Percentiles rank a stretch among this genome's conserved stretches.
phyloP scores from a whole-genome alignment of 2,113 vertebrate genomes.

The Lucifuga dentata region DNA sequence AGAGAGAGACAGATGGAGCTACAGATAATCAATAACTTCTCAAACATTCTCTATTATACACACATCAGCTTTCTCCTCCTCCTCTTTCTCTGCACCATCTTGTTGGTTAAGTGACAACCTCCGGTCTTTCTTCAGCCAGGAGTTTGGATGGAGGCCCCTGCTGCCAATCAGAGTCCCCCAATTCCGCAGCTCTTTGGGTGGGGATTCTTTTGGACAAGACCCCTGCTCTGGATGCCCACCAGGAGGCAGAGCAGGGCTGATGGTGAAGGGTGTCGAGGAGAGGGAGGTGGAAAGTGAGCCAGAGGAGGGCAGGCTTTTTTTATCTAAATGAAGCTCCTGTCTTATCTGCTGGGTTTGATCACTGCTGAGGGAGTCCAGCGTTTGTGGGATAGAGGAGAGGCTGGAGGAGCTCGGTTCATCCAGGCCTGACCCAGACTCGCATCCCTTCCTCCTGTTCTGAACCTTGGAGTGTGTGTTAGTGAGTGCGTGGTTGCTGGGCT shows the following conservation, averaged over 20 bases:
- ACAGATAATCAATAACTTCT: neutral
- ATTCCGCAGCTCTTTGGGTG: conserved; percentile 72
- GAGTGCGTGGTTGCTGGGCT: neutral
- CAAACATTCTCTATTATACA: neutral
- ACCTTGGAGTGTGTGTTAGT: neutral
- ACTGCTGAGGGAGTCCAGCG: conserved; percentile 80
- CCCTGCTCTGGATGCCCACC: neutral
- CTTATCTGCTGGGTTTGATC: conserved; percentile 20
- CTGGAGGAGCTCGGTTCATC: conserved; percentile 84
- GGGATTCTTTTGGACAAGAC: conserved; percentile 19
- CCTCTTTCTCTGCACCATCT: conserved; percentile 62
- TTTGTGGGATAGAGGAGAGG: conserved; percentile 86
- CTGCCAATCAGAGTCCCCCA: conserved; percentile 74
- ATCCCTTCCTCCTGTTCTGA: neutral
- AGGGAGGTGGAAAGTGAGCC: neutral
- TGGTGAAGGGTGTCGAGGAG: neutral
- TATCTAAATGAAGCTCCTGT: conserved; percentile 38
- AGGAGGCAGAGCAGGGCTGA: neutral
- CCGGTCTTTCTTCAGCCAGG: conserved; percentile 86
- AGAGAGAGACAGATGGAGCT: neutral
- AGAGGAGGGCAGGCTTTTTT: conserved; percentile 16
- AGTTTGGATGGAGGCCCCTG: conserved; percentile 85
- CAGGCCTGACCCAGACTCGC: neutral
- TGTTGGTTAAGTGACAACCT: conserved; percentile 85
- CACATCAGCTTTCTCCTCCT: conserved; percentile 59